These are phyloP conservation scores for Sminthurides aquaticus DNA, from an alignment of 2,888 invertebrate genomes.

Conservation along the genomic window DNA sequence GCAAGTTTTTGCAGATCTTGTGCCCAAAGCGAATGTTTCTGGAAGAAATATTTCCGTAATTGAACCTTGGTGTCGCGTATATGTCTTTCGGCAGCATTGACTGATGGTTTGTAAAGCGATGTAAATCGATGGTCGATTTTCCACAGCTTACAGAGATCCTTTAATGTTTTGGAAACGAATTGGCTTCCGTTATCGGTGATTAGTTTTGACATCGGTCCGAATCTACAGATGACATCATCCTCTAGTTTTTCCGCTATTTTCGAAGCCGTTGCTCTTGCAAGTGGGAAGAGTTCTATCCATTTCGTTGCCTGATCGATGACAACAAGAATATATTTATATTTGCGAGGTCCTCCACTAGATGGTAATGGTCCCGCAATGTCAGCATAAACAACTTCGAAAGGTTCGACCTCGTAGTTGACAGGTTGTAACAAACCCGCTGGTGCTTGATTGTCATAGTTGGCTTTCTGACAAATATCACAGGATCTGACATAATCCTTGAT, in stretches of 20 bases:
- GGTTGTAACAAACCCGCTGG: conserved; percentile 25
- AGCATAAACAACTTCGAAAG: conserved; percentile 24
- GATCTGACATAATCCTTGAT: conserved; percentile 28
- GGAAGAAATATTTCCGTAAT: conserved; percentile 16
- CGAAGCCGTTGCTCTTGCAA: conserved; percentile 26
- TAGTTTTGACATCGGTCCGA: conserved; percentile 22
- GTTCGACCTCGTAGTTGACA: neutral
- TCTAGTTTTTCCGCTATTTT: conserved; percentile 23
- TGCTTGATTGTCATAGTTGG: conserved; percentile 19
- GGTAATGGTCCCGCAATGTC: conserved; percentile 33
- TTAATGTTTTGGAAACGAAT: conserved; percentile 23
- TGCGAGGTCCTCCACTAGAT: neutral
- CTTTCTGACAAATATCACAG: conserved; percentile 31
- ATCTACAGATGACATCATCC: conserved; percentile 32
- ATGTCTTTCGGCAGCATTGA: conserved; percentile 24
- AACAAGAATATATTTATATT: too few relatives aligned
- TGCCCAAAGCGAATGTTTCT: conserved; percentile 21
- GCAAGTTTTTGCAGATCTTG: conserved; percentile 6
- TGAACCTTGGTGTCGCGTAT: conserved; percentile 23
- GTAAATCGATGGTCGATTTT: conserved; percentile 23
- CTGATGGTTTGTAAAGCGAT: too few relatives aligned
- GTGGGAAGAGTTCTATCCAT: too few relatives aligned
- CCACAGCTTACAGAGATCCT: conserved; percentile 22
- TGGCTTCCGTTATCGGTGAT: conserved; percentile 30
- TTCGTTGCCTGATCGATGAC: too few relatives aligned